These are phyloP conservation scores for Netelia virgata DNA, from an alignment of 2,888 invertebrate genomes.

Conservation along the genomic window DNA sequence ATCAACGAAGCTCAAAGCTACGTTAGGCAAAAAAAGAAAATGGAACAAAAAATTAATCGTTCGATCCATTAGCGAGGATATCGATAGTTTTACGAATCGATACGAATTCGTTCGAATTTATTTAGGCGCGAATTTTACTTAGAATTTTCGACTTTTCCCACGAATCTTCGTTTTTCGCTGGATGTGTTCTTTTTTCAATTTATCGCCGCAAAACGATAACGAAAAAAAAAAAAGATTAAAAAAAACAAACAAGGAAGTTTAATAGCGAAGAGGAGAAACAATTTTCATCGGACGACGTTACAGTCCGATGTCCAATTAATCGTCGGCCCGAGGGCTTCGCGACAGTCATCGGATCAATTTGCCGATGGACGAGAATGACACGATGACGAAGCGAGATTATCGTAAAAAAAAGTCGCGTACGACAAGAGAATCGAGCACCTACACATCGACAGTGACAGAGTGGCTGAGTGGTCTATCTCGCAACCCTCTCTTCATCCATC, in stretches of 20 bases:
- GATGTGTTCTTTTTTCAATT: too few relatives aligned
- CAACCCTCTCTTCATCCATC: background rate
- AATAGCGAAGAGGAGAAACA: background rate
- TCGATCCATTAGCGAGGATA: too few relatives aligned
- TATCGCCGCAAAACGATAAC: background rate
- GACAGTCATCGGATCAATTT: constrained; percentile 34
- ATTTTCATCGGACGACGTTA: background rate
- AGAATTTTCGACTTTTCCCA: too few relatives aligned
- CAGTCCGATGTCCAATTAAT: constrained; percentile 22
- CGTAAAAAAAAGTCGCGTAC: constrained; percentile 16
- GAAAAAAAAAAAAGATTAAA: background rate
- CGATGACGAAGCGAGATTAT: constrained; percentile 48
- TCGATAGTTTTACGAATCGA: too few relatives aligned
- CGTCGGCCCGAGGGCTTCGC: constrained; percentile 11
- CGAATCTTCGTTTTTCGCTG: too few relatives aligned
- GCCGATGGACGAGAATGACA: constrained; percentile 35
- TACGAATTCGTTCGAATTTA: too few relatives aligned
- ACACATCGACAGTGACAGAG: constrained; percentile 55
- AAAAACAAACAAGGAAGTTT: background rate
- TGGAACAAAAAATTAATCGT: too few relatives aligned
- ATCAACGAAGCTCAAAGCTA: too few relatives aligned
- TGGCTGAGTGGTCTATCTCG: constrained; percentile 11
- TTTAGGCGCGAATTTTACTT: too few relatives aligned
- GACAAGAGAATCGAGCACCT: constrained; percentile 32
- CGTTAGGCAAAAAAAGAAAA: too few relatives aligned